A percentile compares a stretch with the other conserved stretches of the same genome.
Evolutionary conservation across 2,888 invertebrate genomes (phyloP).

Genomic region (Linnaemya vulpina): DNA sequence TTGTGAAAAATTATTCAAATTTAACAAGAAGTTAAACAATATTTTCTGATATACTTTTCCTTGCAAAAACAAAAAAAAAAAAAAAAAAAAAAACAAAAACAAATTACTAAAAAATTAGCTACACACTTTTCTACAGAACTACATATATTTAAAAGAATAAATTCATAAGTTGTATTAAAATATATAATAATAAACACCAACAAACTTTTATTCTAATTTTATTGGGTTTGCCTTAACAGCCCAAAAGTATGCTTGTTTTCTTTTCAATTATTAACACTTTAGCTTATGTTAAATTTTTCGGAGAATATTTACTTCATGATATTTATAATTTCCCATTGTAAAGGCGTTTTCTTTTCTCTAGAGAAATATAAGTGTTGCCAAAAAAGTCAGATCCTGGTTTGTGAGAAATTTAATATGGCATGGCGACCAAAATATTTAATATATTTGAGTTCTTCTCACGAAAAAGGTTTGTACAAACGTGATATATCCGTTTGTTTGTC

Average conservation of each 20-base stretch:
- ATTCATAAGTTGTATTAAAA: conserved; percentile 2
- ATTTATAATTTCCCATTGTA: conserved; percentile 20
- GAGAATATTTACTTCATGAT: conserved; percentile 9
- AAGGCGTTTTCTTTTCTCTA: conserved; percentile 16
- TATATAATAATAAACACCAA: background rate
- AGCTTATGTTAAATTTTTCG: conserved; percentile 18
- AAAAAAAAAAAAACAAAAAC: background rate
- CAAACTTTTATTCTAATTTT: conserved; percentile 32
- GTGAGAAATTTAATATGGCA: too few species aligned
- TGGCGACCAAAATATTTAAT: too few species aligned
- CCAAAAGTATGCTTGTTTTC: conserved; percentile 54
- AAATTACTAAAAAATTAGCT: background rate
- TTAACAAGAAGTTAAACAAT: conserved; percentile 18
- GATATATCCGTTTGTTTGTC: too few species aligned
- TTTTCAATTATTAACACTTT: conserved; percentile 7
- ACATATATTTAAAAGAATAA: conserved; percentile 16
- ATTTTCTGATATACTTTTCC: background rate
- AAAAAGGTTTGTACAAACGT: too few species aligned
- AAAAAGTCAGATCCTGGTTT: too few species aligned
- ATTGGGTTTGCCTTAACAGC: conserved; percentile 28
- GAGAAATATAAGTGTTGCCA: too few species aligned
- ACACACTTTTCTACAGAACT: conserved; percentile 45
- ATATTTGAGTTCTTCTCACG: too few species aligned
- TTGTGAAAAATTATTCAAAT: conserved; percentile 1
- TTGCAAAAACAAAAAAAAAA: too few species aligned